Percentiles rank a stretch among this genome's conserved stretches.
These are phyloP conservation scores for Leptocoma aspasia DNA, from an alignment of 2,113 vertebrate species.

Conservation along the genomic window DNA sequence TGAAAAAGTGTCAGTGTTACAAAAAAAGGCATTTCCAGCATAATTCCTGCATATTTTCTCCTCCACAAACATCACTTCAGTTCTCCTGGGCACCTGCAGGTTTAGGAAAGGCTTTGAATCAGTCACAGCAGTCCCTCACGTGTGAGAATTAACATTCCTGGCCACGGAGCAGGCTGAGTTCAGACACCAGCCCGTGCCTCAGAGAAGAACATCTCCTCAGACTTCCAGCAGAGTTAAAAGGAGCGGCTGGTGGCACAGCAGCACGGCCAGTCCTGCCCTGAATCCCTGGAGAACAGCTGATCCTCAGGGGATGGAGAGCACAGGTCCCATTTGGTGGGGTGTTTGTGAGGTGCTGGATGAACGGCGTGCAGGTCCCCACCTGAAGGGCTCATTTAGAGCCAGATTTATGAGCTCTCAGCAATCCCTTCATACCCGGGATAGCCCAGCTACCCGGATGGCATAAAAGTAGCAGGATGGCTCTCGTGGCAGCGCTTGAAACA, in stretches of 20 bases:
- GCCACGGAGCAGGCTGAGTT: not conserved
- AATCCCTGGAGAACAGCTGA: fast-evolving
- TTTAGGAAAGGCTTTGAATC: not conserved
- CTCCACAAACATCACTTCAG: not conserved
- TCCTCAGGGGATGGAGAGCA: fast-evolving
- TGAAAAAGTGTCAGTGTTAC: not conserved
- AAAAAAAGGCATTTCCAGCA: not conserved
- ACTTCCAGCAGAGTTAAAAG: not conserved
- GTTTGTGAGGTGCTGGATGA: not conserved
- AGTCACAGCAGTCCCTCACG: not conserved
- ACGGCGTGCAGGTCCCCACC: no score
- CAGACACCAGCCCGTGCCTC: not conserved
- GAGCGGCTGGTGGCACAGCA: not conserved
- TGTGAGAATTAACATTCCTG: not conserved
- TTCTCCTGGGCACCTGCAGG: not conserved
- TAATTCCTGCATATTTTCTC: not conserved
- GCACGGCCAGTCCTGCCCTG: not conserved
- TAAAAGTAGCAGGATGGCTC: no score
- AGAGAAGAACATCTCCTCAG: not conserved
- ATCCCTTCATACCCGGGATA: no score
- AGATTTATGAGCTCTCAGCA: no score
- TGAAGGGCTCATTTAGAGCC: no score
- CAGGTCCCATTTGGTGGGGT: fast-evolving
- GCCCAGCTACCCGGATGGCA: no score
- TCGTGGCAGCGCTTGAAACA: no score